Evolutionary conservation across 2,797 vertebrate genomes (phyloP).

Genomic region (Sebastes cheni): DNA sequence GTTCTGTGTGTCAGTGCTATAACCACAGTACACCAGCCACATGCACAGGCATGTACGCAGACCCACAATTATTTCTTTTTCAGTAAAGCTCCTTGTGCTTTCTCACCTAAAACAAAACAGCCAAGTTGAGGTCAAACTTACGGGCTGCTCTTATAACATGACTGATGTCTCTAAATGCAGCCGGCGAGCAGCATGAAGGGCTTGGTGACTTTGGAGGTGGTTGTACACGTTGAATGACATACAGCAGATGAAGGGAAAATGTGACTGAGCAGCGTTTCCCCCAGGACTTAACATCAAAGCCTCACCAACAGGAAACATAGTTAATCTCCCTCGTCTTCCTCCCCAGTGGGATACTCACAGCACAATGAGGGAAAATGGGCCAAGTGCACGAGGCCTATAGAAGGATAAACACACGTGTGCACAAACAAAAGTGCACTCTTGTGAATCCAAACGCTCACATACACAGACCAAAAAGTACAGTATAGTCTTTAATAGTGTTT

Average conservation of each 20-base stretch:
- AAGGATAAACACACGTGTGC: slow-evolving; percentile 60
- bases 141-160: slow-evolving; percentile 29
- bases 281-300: slow-evolving; percentile 79
- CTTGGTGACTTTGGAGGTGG: slow-evolving; percentile 69
- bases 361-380: slow-evolving; percentile 72
- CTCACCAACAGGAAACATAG: slow-evolving; percentile 76
- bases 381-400: slow-evolving; percentile 52
- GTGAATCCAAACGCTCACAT: background rate
- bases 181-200: slow-evolving; percentile 52
- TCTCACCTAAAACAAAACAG: slow-evolving; percentile 25
- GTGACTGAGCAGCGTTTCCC: slow-evolving; percentile 70
- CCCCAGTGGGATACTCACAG: slow-evolving; percentile 60
- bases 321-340: slow-evolving; percentile 77
- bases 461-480: background rate
- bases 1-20: background rate
- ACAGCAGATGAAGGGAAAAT: slow-evolving; percentile 73
- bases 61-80: background rate
- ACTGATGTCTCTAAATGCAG: slow-evolving; percentile 57
- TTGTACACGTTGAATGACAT: slow-evolving; percentile 68
- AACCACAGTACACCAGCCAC: background rate
- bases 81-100: background rate
- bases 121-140: slow-evolving; percentile 36
- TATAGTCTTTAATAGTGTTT: slow-evolving; percentile 11
- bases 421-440: slow-evolving; percentile 51
- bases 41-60: background rate